Base-by-base conservation (phyloP, 2,888 invertebrate species). In the Siphonodentalium dalli region DNA sequence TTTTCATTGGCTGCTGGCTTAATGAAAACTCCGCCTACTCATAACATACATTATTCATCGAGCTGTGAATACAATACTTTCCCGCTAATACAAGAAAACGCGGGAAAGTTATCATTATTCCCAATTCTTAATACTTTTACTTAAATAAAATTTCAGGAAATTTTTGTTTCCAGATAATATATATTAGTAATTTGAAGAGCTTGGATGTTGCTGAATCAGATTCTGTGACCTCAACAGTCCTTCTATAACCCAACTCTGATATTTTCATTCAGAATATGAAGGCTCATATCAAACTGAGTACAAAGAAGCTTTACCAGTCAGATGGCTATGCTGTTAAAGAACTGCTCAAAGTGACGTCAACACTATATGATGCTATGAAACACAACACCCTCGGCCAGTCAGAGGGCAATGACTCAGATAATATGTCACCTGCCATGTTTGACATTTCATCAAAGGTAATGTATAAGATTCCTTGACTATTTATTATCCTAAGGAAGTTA, bases 241-340 rank as follows among this genome's bases (percentile, higher is more conserved):
- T 38, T 13, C 15, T 21, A 13, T 20, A 5, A 23, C 21, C 6
- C 29, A 49, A n/a, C 15, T 13, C n/a, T 35, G 27, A 2, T 15
- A 45, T n/a, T n/a, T n/a, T 34, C 38, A 78, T 78, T 20, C 66
- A 89, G 89, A 88, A 88, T 0, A 83, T 88, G 5, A 91, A 91
- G 80, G 92, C 93, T 0, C 91, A 92, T 70, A 87, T 98, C 2
- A 93, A 93, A 80, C 81, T 99, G 51, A 98, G 97, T 83, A 95
- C 97, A 3, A 93, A 93, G 82, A 90, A 91, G 68, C 78, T 99
- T n/a, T 99, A 99, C 82, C 93, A 94, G 77, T 93, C 98, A 0
- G 95, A 98, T 74, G 93, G 95, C 0, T 91, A 93, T 80, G 92
- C 97, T 1, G 95, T 98, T 2, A 89, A 91, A 65, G 99, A 99